Evolutionary conservation across 2,113 vertebrate genomes (phyloP).

Genomic region (Trachemys scripta): DNA sequence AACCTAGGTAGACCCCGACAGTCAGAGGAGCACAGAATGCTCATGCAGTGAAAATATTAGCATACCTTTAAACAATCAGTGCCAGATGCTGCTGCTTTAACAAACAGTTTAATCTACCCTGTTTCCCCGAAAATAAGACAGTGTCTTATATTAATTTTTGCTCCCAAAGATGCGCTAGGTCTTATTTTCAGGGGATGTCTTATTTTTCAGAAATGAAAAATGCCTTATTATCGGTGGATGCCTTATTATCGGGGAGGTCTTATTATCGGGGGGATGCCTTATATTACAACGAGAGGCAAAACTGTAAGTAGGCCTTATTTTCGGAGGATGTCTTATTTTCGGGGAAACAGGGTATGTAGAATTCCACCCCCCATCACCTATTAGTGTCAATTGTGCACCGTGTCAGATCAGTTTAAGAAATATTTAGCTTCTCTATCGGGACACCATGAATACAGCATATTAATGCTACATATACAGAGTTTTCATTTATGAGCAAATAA

Average conservation of each 20-base stretch:
- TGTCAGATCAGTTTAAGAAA: slow-evolving; percentile 28
- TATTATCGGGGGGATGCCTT: no score
- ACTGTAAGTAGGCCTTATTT: no score
- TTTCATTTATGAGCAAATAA: background rate
- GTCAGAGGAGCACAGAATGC: background rate
- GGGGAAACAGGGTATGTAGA: no score
- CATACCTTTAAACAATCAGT: background rate
- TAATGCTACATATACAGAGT: background rate
- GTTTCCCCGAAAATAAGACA: no score
- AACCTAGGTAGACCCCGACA: background rate
- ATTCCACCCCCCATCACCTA: background rate
- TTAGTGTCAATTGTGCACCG: background rate
- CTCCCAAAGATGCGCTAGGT: no score
- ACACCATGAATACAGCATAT: background rate
- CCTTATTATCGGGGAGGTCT: no score
- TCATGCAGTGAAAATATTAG: background rate
- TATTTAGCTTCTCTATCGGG: slow-evolving; percentile 28
- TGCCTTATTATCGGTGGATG: no score
- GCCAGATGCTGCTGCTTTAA: background rate
- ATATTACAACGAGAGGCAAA: no score
- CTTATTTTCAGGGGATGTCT: no score
- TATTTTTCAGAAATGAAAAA: no score
- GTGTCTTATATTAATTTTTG: no score
- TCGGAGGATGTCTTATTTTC: no score
- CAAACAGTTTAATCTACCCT: slow-evolving; percentile 14